A percentile compares a stretch with the other conserved stretches of the same genome.
Conservation (phyloP, 2,797 vertebrate genomes). For the Myotis vivesi region DNA sequence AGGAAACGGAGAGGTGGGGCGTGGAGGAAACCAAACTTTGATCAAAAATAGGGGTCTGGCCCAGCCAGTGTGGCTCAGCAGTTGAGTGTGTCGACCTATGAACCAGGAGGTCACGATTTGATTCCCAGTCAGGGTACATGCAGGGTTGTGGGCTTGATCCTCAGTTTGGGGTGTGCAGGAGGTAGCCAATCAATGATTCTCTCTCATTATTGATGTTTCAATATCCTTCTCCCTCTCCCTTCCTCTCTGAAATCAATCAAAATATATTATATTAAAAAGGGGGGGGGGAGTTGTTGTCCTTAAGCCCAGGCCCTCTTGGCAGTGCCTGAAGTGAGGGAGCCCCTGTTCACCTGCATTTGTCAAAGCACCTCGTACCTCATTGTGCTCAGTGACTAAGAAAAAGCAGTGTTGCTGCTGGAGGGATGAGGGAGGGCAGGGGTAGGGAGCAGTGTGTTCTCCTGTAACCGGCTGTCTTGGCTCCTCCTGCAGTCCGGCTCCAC, state of each 20-base stretch:
- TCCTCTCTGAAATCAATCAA: no score
- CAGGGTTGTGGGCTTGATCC: no score
- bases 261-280: no score
- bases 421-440: background rate
- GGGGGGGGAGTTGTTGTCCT: background rate
- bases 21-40: background rate
- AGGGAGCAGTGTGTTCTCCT: background rate
- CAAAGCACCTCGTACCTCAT: background rate
- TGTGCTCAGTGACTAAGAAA: background rate
- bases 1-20: background rate
- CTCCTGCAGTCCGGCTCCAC: conserved; percentile 85
- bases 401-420: fast-evolving
- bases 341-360: background rate
- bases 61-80: no score
- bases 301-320: background rate
- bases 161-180: no score
- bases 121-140: no score
- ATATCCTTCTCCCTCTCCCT: no score
- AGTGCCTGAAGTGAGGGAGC: background rate
- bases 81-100: no score
- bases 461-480: conserved; percentile 60
- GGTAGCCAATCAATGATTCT: no score
- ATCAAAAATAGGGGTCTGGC: background rate
- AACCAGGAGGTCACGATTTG: no score
- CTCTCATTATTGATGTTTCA: no score